A percentile compares a stretch with the other conserved stretches of the same genome.
phyloP scores from a whole-genome alignment of 2,888 invertebrate species.

The Hirtodrosophila alboralis region DNA sequence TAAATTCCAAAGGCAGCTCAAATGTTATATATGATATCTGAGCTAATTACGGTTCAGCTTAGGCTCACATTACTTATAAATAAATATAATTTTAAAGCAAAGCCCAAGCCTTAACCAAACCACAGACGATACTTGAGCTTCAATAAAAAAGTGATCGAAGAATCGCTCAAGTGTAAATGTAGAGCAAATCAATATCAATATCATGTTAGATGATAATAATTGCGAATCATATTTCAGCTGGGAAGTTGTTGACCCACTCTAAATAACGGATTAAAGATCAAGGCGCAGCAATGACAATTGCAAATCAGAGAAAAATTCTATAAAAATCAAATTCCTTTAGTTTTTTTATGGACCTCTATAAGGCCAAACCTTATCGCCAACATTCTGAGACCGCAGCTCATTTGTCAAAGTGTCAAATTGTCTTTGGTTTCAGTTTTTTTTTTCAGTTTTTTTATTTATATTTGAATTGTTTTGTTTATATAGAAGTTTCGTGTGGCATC shows the following conservation, averaged over 20 bases:
- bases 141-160: constrained; percentile 39
- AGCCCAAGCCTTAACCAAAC: constrained; percentile 52
- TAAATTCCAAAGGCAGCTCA: no score
- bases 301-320: no score
- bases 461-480: constrained; percentile 44
- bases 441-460: constrained; percentile 1
- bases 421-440: constrained; percentile 14
- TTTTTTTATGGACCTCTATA: constrained; percentile 44
- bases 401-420: constrained; percentile 70
- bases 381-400: constrained; percentile 55
- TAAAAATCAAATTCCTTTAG: not conserved
- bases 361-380: constrained; percentile 50
- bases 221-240: constrained; percentile 44
- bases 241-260: constrained; percentile 65
- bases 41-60: constrained; percentile 35
- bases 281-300: constrained; percentile 40
- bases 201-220: constrained; percentile 31
- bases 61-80: constrained; percentile 19
- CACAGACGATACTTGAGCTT: constrained; percentile 64
- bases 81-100: constrained; percentile 13
- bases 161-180: constrained; percentile 57
- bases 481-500: constrained; percentile 64
- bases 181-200: constrained; percentile 59
- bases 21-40: constrained; percentile 22
- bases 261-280: constrained; percentile 55